These are phyloP conservation scores for Craterocephalus amniculus DNA, from an alignment of 2,797 vertebrate genomes.

Conservation along the genomic window DNA sequence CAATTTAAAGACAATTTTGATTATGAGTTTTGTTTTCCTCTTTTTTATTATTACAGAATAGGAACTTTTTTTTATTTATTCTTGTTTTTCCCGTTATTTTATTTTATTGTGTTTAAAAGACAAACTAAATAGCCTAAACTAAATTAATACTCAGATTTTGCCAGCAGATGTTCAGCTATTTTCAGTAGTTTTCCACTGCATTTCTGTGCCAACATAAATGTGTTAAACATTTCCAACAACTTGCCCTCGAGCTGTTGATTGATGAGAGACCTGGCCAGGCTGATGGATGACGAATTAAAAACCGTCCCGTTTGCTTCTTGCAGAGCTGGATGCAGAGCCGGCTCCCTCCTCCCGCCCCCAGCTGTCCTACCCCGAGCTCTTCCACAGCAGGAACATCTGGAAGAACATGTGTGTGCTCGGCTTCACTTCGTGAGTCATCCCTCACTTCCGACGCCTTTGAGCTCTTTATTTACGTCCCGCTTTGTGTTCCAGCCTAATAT, in stretches of 20 bases:
- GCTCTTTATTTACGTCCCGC: conserved; percentile 1
- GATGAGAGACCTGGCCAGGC: neutral
- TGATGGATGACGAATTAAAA: neutral
- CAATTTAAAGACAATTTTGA: too few species aligned
- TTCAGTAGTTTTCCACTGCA: too few species aligned
- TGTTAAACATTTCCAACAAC: too few species aligned
- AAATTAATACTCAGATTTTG: too few species aligned
- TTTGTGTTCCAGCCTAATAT: conserved; percentile 13
- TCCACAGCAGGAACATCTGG: conserved; percentile 93
- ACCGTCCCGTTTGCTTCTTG: conserved; percentile 10
- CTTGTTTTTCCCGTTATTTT: too few species aligned
- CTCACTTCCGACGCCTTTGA: neutral
- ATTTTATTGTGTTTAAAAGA: too few species aligned
- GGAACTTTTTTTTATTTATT: too few species aligned
- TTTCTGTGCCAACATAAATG: too few species aligned
- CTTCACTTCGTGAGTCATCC: conserved; percentile 89
- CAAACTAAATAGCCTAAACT: too few species aligned
- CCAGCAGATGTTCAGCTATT: too few species aligned
- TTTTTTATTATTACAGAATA: too few species aligned
- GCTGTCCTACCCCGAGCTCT: conserved; percentile 84
- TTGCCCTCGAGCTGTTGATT: neutral
- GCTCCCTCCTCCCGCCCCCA: conserved; percentile 72
- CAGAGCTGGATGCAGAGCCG: conserved; percentile 87
- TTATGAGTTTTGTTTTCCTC: too few species aligned
- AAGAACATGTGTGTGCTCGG: conserved; percentile 92